Evolutionary conservation across 2,113 vertebrate species (phyloP), one percentile per base, ranked within the genome.

Genomic region (Phocoena phocoena): DNA sequence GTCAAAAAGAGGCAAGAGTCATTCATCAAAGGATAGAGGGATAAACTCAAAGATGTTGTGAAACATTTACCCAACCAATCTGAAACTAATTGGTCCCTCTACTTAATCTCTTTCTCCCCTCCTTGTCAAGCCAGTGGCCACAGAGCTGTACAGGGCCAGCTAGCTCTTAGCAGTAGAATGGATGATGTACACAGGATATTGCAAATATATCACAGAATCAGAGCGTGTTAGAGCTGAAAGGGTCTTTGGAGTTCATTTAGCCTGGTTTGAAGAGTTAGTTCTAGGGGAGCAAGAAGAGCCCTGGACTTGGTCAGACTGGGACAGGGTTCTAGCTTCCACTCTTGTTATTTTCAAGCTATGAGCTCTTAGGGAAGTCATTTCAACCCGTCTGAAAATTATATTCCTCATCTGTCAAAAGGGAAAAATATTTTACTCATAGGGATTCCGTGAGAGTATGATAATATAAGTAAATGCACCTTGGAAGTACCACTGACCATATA

Each of bases 71-170:
- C 95, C 97, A 96, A 96, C 86, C 97, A 97, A 93, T 97, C 97
- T 98, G 98, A 96, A 98, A 98, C 95, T 98, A 97, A 98, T 98
- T 98, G 98, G 86, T 88, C 97, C 96, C 41, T 92, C 95, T 21
- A 67, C 79, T 95, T 86, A 76, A 76, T 94, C 73, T 93, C 93
- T 55, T 90, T 82, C 55, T 73, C n/a, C 15, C 53, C 38, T 63
- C 55, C n/a, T 60, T 20, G 58, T 70, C 92, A 89, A 89, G 53
- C 80, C 36, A 92, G 63, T 67, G 62, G 70, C 81, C 83, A 89
- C 50, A 90, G 74, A 83, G 36, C 70, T 83, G 33, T 33, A 47
- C 89, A 76, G n/a, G 55, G 65, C 81, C 55, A 96, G 58, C 18
- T 26, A 88, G 62, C 55, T 93, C 55, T 71, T 50, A 76, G 55